A percentile compares a stretch with the other conserved stretches of the same genome.
Conservation (phyloP, 2,888 invertebrate genomes). For the Alviniconcha strummeri region DNA sequence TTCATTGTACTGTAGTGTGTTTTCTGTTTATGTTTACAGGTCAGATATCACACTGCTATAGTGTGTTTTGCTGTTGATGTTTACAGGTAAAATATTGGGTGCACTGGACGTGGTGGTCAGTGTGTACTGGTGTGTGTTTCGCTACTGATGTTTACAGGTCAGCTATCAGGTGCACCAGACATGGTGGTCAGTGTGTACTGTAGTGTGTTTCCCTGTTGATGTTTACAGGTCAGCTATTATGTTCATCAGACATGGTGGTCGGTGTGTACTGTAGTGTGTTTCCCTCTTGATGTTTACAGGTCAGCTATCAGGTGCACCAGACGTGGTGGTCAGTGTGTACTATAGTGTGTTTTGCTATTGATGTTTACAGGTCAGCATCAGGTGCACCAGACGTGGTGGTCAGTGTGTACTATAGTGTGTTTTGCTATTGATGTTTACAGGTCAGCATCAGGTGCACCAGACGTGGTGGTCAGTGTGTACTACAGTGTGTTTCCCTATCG, state of each 20-base stretch:
- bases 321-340: neutral
- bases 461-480: conserved; percentile 58
- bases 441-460: conserved; percentile 65
- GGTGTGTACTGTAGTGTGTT: neutral
- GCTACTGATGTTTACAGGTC: too few species aligned
- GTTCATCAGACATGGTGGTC: neutral
- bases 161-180: neutral
- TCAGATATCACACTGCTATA: conserved; percentile 50
- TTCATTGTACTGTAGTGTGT: neutral
- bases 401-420: conserved; percentile 42
- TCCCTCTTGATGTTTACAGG: neutral
- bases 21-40: conserved; percentile 49
- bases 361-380: conserved; percentile 58
- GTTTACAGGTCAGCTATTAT: neutral
- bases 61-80: too few species aligned
- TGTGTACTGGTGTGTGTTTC: neutral
- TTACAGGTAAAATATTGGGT: neutral
- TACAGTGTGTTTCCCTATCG: neutral
- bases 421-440: conserved; percentile 48
- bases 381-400: conserved; percentile 74
- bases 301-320: neutral
- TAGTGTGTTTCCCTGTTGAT: too few species aligned
- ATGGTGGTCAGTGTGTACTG: neutral
- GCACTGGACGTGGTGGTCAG: neutral
- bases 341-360: neutral